A percentile compares a stretch with the other conserved stretches of the same genome.
These are phyloP conservation scores for Pseudomugil tenellus DNA, from an alignment of 2,797 vertebrate species.

Conservation along the genomic window DNA sequence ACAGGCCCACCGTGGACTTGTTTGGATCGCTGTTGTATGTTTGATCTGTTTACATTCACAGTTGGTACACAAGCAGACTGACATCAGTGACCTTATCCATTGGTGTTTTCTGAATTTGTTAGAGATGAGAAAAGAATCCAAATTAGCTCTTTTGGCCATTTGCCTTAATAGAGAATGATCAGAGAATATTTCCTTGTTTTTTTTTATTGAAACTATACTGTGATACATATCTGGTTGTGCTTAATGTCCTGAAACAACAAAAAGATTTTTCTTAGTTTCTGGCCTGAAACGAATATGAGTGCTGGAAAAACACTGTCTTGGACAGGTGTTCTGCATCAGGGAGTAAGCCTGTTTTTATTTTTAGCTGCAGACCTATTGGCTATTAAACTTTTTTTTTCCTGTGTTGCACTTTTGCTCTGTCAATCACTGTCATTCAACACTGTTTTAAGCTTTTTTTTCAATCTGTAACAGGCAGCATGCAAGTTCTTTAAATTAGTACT, in stretches of 20 bases:
- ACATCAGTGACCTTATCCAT: conserved; percentile 74
- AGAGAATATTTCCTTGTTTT: conserved; percentile 24
- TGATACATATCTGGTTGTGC: conserved; percentile 7
- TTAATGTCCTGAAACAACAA: conserved; percentile 11
- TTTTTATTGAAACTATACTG: conserved; percentile 4
- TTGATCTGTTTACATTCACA: conserved; percentile 67
- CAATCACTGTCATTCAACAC: conserved; percentile 50
- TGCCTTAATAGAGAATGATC: conserved; percentile 38
- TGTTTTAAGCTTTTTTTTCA: conserved; percentile 6
- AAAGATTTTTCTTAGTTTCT: conserved; percentile 7
- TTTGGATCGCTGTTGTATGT: conserved; percentile 44
- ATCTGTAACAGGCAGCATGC: not conserved
- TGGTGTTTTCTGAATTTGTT: conserved; percentile 61
- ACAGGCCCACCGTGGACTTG: conserved; percentile 18
- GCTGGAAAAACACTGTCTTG: conserved; percentile 51
- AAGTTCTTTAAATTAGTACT: not conserved
- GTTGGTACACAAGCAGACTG: conserved; percentile 60
- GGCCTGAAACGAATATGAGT: conserved; percentile 22
- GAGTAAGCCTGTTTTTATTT: conserved; percentile 81
- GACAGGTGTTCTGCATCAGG: conserved; percentile 74
- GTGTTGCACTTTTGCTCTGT: conserved; percentile 43
- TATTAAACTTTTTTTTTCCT: conserved; percentile 54
- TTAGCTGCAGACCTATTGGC: conserved; percentile 75
- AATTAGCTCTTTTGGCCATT: conserved; percentile 68
- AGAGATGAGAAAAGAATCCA: conserved; percentile 70